phyloP scores from a whole-genome alignment of 1,140 invertebrate genomes.

The Asbolus verrucosus region DNA sequence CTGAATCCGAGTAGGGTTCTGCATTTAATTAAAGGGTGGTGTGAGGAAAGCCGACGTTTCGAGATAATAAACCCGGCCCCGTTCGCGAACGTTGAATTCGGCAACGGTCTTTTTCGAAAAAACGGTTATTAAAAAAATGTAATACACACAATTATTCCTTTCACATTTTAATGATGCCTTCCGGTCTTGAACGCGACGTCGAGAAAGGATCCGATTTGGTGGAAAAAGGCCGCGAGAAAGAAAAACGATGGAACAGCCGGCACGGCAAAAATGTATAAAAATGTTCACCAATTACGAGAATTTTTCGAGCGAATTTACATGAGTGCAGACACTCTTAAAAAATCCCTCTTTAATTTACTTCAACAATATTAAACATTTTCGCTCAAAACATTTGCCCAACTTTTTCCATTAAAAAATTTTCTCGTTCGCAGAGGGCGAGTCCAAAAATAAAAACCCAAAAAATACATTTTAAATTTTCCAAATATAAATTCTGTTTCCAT shows the following conservation, averaged over 20 bases:
- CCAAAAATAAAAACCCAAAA: too few relatives aligned
- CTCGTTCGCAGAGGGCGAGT: too few relatives aligned
- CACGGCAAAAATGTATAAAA: slow-evolving; percentile 17
- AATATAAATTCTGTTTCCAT: too few relatives aligned
- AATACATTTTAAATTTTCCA: too few relatives aligned
- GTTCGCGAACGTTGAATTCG: slow-evolving; percentile 19
- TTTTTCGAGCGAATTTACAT: slow-evolving; percentile 20
- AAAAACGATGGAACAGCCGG: not conserved
- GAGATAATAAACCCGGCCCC: slow-evolving; percentile 21
- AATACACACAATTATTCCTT: slow-evolving; percentile 34
- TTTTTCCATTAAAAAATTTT: too few relatives aligned
- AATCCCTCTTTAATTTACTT: not conserved
- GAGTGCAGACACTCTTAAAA: slow-evolving; percentile 7
- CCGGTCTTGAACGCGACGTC: not conserved
- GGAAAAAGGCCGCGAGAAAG: not conserved
- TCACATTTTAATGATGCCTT: slow-evolving; percentile 36
- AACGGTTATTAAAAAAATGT: slow-evolving; percentile 25
- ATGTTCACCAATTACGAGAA: slow-evolving; percentile 28
- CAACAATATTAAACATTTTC: slow-evolving; percentile 12
- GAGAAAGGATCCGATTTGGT: not conserved
- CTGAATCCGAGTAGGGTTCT: slow-evolving; percentile 13
- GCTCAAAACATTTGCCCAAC: not conserved
- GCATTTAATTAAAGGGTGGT: slow-evolving; percentile 33
- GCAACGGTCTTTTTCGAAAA: slow-evolving; percentile 20
- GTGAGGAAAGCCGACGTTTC: not conserved